phyloP scores from a whole-genome alignment of 1,140 invertebrate genomes.

The Temnothorax nylanderi region DNA sequence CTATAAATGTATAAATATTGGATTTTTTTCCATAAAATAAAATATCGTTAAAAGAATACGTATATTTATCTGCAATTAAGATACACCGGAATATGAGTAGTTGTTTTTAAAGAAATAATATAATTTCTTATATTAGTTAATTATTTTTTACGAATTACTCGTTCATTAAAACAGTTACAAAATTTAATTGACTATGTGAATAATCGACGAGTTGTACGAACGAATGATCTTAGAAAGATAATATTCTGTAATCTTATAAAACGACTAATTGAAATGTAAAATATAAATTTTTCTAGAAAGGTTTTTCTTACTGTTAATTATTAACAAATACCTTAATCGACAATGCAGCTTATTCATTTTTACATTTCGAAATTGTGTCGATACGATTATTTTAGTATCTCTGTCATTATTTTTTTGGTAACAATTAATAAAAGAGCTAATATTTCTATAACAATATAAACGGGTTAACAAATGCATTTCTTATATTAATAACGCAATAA shows the following conservation, averaged over 20 bases:
- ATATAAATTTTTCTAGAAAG: neutral
- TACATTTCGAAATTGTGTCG: constrained; percentile 3
- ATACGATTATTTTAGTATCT: neutral
- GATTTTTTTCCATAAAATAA: neutral
- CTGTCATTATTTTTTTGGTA: constrained; percentile 1
- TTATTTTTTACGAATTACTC: constrained; percentile 11
- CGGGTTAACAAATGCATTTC: neutral
- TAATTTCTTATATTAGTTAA: constrained; percentile 10
- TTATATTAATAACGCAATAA: neutral
- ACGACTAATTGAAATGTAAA: neutral
- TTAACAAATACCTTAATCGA: neutral
- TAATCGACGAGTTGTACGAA: neutral
- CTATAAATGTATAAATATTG: too few species aligned
- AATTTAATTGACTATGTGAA: neutral
- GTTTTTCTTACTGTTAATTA: neutral
- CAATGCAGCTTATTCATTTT: neutral
- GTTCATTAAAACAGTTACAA: neutral
- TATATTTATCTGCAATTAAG: neutral
- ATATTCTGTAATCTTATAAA: neutral
- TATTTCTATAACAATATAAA: neutral
- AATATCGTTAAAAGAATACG: constrained; percentile 20
- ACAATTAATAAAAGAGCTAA: constrained; percentile 6
- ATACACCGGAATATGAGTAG: constrained; percentile 19
- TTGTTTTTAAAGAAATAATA: constrained; percentile 33
- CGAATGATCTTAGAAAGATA: neutral